Conservation (phyloP, 30 jellyfish, hydroid and myxozoan species). For the Haliclystus octoradiatus region DNA sequence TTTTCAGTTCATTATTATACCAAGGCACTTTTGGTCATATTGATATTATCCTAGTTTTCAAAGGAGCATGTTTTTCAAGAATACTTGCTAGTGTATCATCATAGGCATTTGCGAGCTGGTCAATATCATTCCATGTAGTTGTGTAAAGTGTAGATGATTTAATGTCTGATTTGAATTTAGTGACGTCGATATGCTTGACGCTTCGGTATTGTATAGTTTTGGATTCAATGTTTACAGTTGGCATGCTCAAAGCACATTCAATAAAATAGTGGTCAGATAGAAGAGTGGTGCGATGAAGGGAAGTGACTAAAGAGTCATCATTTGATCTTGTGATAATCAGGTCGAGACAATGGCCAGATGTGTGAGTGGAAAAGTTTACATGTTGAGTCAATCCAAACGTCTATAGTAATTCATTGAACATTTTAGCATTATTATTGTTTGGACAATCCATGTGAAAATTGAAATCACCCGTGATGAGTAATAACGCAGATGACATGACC, state of each 20-base stretch:
- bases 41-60: background rate
- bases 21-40: conserved; percentile 28
- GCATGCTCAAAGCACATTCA: background rate
- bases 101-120: conserved; percentile 7
- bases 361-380: conserved; percentile 22
- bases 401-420: background rate
- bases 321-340: conserved; percentile 16
- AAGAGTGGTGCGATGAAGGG: background rate
- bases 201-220: conserved; percentile 3
- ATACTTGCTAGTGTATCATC: conserved; percentile 8
- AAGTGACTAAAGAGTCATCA: conserved; percentile 2
- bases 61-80: conserved; percentile 22
- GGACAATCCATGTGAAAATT: conserved; percentile 15
- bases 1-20: conserved; percentile 12
- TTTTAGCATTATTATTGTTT: conserved; percentile 5
- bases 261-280: background rate
- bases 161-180: conserved; percentile 16
- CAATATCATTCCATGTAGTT: conserved; percentile 1
- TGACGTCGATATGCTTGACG: conserved; percentile 10
- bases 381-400: conserved; percentile 7
- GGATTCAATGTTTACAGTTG: background rate
- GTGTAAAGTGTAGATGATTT: conserved; percentile 8
- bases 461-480: conserved; percentile 23
- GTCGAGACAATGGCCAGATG: conserved; percentile 25
- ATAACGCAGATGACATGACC: conserved; percentile 7